Evolutionary conservation across 2,888 invertebrate genomes (phyloP).

Genomic region (Drosophila quinaria): DNA sequence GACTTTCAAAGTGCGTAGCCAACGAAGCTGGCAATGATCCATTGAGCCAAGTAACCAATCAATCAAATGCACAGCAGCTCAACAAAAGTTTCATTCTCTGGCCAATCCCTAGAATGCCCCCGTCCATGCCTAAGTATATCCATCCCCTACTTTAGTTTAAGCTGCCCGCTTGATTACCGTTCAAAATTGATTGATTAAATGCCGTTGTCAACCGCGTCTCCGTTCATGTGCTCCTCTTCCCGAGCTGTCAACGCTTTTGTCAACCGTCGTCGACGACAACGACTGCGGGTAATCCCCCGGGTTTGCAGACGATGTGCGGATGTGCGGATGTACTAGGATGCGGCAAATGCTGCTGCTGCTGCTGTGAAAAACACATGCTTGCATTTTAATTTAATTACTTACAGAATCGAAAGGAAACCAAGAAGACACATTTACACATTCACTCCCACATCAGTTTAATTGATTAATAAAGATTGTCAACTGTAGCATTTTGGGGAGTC

Average conservation of each 20-base stretch:
- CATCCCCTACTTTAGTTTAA: conserved; percentile 78
- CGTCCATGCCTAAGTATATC: conserved; percentile 15
- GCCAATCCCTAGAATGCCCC: conserved; percentile 19
- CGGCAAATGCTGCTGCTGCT: conserved; percentile 22
- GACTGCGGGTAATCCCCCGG: conserved; percentile 68
- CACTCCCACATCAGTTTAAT: conserved; percentile 65
- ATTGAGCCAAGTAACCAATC: conserved; percentile 72
- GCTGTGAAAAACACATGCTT: conserved; percentile 71
- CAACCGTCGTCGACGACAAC: conserved; percentile 54
- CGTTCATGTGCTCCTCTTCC: conserved; percentile 26
- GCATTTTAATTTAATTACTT: conserved; percentile 82
- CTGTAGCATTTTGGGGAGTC: conserved; percentile 39
- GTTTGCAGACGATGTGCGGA: conserved; percentile 41
- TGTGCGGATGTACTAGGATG: conserved; percentile 43
- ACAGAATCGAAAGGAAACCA: conserved; percentile 63
- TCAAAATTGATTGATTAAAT: conserved; percentile 81
- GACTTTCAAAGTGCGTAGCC: conserved; percentile 59
- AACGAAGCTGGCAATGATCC: conserved; percentile 58
- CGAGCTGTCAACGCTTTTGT: conserved; percentile 75
- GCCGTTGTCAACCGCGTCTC: conserved; percentile 66
- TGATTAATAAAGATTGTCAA: conserved; percentile 80
- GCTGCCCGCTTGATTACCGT: conserved; percentile 80
- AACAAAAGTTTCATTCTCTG: conserved; percentile 35
- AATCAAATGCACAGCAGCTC: conserved; percentile 65
- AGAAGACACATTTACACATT: conserved; percentile 29